Conservation (phyloP, 1,140 invertebrate genomes). For the Linepithema humile region DNA sequence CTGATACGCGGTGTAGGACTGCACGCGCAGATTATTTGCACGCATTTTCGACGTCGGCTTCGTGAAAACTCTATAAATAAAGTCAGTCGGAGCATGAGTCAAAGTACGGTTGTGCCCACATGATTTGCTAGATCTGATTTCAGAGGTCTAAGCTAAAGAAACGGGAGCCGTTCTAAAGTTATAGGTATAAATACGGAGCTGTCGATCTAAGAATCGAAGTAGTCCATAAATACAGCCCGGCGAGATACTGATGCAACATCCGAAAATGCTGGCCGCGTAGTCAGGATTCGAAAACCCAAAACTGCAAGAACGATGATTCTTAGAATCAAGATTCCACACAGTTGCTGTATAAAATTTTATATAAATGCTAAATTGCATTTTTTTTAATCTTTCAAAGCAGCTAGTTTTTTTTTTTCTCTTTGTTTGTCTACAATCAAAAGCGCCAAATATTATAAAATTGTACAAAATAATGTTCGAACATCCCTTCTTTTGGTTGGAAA, state of each 20-base stretch:
- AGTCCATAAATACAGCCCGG: not conserved
- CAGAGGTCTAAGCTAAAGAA: too few species aligned
- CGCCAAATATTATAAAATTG: too few species aligned
- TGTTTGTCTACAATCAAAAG: too few species aligned
- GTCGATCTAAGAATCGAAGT: slow-evolving; percentile 38
- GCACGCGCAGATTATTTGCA: slow-evolving; percentile 41
- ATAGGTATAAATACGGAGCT: slow-evolving; percentile 8
- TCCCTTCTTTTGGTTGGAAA: too few species aligned
- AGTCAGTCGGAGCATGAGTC: slow-evolving; percentile 3
- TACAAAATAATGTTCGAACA: too few species aligned
- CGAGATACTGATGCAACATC: not conserved
- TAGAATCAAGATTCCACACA: too few species aligned
- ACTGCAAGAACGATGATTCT: not conserved
- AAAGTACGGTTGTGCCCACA: slow-evolving; percentile 12
- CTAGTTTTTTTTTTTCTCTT: too few species aligned
- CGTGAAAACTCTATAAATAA: slow-evolving; percentile 59
- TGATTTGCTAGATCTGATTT: slow-evolving; percentile 15
- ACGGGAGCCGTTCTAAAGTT: slow-evolving; percentile 25
- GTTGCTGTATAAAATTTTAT: too few species aligned
- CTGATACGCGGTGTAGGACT: slow-evolving; percentile 37
- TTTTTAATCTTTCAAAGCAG: too few species aligned
- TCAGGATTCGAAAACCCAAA: not conserved
- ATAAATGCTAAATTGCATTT: too few species aligned
- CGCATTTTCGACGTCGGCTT: not conserved
- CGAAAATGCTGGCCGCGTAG: not conserved